phyloP scores from a whole-genome alignment of 1,140 invertebrate genomes.

The Caenorhabditis inopinata region DNA sequence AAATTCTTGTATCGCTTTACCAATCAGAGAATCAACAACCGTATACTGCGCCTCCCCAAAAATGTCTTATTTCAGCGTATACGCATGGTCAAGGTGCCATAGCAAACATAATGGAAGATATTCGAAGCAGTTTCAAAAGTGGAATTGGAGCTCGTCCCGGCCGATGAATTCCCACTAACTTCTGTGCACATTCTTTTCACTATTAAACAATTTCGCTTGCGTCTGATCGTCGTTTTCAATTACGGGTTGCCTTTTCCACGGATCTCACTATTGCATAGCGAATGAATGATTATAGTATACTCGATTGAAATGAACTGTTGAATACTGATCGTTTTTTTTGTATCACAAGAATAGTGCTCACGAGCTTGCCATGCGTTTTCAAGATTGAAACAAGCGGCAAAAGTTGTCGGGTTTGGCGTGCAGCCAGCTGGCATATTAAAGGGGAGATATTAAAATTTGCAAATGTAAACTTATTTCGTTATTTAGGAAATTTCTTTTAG shows the following conservation, averaged over 20 bases:
- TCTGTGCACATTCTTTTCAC: neutral
- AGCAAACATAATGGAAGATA: neutral
- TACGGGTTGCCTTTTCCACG: conserved; percentile 16
- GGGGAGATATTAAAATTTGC: too few relatives aligned
- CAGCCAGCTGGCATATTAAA: too few relatives aligned
- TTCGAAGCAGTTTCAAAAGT: neutral
- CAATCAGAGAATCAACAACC: too few relatives aligned
- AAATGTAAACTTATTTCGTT: too few relatives aligned
- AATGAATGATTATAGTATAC: neutral
- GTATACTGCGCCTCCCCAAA: too few relatives aligned
- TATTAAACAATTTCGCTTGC: neutral
- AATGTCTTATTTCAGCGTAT: neutral
- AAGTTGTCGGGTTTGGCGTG: too few relatives aligned
- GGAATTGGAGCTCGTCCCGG: neutral
- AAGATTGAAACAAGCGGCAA: too few relatives aligned
- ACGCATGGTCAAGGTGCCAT: neutral
- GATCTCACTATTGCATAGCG: conserved; percentile 9
- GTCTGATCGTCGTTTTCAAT: neutral
- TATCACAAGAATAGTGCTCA: neutral
- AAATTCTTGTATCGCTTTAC: too few relatives aligned
- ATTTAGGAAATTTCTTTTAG: too few relatives aligned
- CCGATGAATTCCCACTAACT: neutral
- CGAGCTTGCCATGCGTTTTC: neutral
- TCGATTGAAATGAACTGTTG: neutral
- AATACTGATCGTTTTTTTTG: neutral